Base-by-base conservation (phyloP, 2,113 vertebrate genomes). In the Brienomyrus brachyistius region DNA sequence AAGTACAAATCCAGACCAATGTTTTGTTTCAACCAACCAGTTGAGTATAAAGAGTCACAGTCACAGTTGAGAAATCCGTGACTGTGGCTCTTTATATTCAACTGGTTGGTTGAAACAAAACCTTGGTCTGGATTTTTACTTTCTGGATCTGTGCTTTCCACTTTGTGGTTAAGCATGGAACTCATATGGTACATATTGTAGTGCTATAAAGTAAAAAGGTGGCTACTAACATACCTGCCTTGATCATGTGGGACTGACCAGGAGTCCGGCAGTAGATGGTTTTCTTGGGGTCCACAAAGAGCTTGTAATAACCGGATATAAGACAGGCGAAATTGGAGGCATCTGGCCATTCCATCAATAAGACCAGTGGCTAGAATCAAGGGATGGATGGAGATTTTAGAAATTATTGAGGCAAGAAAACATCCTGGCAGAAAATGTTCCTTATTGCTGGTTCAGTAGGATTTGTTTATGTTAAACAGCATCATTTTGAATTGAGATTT, bases 311-410 rank as follows among this genome's bases (percentile, higher is more conserved):
- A 91, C 98, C 98, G 1, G 98, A 97, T n/a, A 99, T 98, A 90
- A 99, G 96, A 93, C 98, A 98, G 91, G 98, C 97, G 62, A 99
- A 99, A 93, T 98, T 98, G 94, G 97, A 97, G 92, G 98, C 98
- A 94, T 99, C 98, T 0, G 98, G 98, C 98, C 98, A 99, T 94
- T 99, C 98, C 98, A 99, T 99, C 91, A 99, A 96, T 92, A 99
- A 92, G 90, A 99, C 97, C 92, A 99, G 94, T 0, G 98, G 97
- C 98, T 99, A 94, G 56, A 91, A 47, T 19, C 31, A 54, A 77
- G 89, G 92, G 62, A 89, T 40, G 92, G 92, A 92, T 70, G 45
- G 15, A 82, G 45, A n/a, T 87, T 88, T 90, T 66, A 83, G 40
- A 83, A 83, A 47, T 35, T 77, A 40, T 40, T 13, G 70, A 40